Percentiles rank a stretch among this genome's conserved stretches.
Evolutionary conservation across 2,797 vertebrate species (phyloP).

Genomic region (Mallotus villosus): DNA sequence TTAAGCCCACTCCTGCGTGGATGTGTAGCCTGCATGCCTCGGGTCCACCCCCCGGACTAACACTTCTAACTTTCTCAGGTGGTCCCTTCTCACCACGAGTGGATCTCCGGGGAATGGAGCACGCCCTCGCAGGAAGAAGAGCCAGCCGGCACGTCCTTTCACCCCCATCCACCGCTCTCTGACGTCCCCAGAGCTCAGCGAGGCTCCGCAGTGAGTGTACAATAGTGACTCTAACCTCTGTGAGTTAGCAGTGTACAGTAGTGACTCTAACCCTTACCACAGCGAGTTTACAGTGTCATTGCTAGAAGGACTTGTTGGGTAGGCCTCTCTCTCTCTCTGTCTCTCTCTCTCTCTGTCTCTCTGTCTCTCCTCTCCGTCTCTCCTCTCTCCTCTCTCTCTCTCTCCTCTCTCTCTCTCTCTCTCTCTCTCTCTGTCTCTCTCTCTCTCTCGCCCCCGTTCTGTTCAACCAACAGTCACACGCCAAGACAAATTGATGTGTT

Average conservation of each 20-base stretch:
- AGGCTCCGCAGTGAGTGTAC: slow-evolving; percentile 58
- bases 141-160: slow-evolving; percentile 58
- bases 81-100: slow-evolving; percentile 12
- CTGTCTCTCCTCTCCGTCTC: no score
- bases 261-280: neutral
- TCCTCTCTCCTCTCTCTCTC: no score
- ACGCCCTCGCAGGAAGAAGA: slow-evolving; percentile 13
- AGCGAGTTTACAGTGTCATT: neutral
- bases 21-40: neutral
- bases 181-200: slow-evolving; percentile 46
- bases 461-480: neutral
- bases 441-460: neutral
- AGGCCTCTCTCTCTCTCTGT: no score
- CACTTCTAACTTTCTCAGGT: slow-evolving; percentile 18
- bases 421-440: no score
- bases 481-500: no score
- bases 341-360: no score
- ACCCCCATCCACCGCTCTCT: slow-evolving; percentile 66
- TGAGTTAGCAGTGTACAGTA: slow-evolving; percentile 13
- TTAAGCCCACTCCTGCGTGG: no score
- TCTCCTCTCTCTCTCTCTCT: no score
- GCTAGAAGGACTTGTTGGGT: no score
- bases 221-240: neutral
- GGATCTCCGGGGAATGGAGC: slow-evolving; percentile 4
- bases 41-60: no score